Percentiles rank a stretch among this genome's conserved stretches.
These are phyloP conservation scores for Opisthograptis luteolata DNA, from an alignment of 2,888 invertebrate species.

Conservation along the genomic window DNA sequence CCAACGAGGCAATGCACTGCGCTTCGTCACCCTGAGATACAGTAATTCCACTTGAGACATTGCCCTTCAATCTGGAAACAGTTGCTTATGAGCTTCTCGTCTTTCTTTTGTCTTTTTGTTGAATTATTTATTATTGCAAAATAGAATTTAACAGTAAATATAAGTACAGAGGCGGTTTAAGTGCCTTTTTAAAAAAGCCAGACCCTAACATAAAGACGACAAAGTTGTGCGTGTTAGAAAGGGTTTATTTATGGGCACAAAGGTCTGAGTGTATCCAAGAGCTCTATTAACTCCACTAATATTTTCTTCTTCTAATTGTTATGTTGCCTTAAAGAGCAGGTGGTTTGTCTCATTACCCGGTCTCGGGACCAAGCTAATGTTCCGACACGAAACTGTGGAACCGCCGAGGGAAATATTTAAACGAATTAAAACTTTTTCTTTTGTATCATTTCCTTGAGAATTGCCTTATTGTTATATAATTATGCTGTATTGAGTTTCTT, in stretches of 20 bases:
- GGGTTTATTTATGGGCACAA: conserved; percentile 78
- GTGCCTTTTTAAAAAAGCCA: conserved; percentile 7
- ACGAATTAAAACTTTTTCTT: conserved; percentile 82
- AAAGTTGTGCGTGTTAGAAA: conserved; percentile 65
- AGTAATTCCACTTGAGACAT: too few species aligned
- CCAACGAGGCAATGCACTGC: too few species aligned
- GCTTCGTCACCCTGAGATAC: too few species aligned
- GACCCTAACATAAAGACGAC: conserved; percentile 78
- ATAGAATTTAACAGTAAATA: too few species aligned
- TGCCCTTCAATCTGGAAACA: too few species aligned
- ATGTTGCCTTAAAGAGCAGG: conserved; percentile 81
- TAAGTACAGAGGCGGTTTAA: too few species aligned
- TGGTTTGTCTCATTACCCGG: conserved; percentile 77
- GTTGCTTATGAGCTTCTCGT: too few species aligned
- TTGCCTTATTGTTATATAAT: conserved; percentile 67
- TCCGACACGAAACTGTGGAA: conserved; percentile 70
- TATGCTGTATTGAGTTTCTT: conserved; percentile 65
- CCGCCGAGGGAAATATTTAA: conserved; percentile 77
- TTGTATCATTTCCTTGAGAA: conserved; percentile 63
- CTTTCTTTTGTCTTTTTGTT: too few species aligned
- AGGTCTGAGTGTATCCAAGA: conserved; percentile 72
- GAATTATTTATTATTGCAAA: too few species aligned
- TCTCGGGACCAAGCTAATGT: conserved; percentile 63
- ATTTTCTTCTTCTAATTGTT: conserved; percentile 83
- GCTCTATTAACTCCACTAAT: conserved; percentile 81